Evolutionary conservation across 2,888 invertebrate genomes (phyloP), one percentile per base, ranked within the genome.

Genomic region (Steinernema scapterisci): DNA sequence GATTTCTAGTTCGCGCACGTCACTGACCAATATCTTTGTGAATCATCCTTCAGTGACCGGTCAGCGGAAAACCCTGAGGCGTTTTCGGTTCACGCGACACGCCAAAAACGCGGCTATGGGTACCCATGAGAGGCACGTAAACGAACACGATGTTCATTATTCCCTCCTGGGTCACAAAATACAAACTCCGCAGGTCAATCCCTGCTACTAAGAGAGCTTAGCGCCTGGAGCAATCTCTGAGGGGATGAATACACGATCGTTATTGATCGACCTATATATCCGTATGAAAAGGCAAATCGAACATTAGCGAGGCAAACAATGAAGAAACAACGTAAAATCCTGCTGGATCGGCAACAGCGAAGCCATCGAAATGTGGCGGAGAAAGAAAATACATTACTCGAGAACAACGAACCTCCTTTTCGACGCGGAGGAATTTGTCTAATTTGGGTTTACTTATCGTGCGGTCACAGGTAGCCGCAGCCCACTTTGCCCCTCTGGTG

Each of bases 261-360:
- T 63, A 63, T 63, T 63, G 63, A 63, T 63, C 63, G 63, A 63
- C 63, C 63, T 63, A 63, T 25, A 31, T 63, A 63, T 63, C 63
- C 63, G 27, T 31, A 63, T 27, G 63, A 63, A 63, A 63, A 31
- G 27, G 31, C 63, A 63, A 63, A 63, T 31, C 31, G 31, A 27
- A 63, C 31, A 31, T 11, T 63, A 13, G 31, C n/a, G n/a, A n/a
- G n/a, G n/a, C n/a, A n/a, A n/a, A n/a, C n/a, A 27, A 31, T 63
- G 9, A 38, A 21, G 27, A 31, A 63, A 27, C 27, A 6, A 63
- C 31, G 31, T 13, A 25, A 63, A 63, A 31, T 25, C 13, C 25
- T 5, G 38, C 21, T n/a, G 11, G 25, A 54, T 52, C 31, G 11
- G 25, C n/a, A 48, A n/a, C 9, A 27, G 11, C 31, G 63, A 5